Conservation (phyloP, 1,140 invertebrate species). For the Magallana ariakensis region DNA sequence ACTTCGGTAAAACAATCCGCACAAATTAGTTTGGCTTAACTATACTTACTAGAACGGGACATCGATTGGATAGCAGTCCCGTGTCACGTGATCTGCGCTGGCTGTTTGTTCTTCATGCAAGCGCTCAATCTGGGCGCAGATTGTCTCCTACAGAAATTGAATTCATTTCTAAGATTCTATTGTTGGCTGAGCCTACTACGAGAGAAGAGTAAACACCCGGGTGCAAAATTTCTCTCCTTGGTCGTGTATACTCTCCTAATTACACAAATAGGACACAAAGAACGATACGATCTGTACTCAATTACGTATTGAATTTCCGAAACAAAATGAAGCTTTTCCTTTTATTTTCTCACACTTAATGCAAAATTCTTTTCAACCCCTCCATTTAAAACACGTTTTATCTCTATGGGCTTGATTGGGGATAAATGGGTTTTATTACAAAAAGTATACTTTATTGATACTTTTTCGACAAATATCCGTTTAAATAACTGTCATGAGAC, state of each 20-base stretch:
- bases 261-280: conserved; percentile 36
- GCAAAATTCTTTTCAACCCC: conserved; percentile 11
- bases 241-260: conserved; percentile 41
- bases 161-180: conserved; percentile 38
- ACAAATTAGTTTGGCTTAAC: no score
- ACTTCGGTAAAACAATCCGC: no score
- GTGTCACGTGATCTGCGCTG: neutral
- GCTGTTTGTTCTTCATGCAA: conserved; percentile 31
- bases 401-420: conserved; percentile 4
- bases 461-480: conserved; percentile 16
- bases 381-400: conserved; percentile 20
- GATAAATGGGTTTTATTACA: conserved; percentile 32
- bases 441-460: conserved; percentile 22
- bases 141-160: conserved; percentile 25
- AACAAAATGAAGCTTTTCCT: conserved; percentile 36
- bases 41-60: neutral
- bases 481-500: neutral
- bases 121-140: conserved; percentile 35
- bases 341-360: conserved; percentile 37
- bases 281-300: conserved; percentile 17
- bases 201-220: conserved; percentile 19
- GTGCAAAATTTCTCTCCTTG: conserved; percentile 36
- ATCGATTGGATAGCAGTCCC: conserved; percentile 16
- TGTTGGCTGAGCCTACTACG: neutral
- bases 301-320: conserved; percentile 42